A percentile compares a stretch with the other conserved stretches of the same genome.
phyloP scores from a whole-genome alignment of 2,888 invertebrate species.

The Neuroscelio doddi region DNA sequence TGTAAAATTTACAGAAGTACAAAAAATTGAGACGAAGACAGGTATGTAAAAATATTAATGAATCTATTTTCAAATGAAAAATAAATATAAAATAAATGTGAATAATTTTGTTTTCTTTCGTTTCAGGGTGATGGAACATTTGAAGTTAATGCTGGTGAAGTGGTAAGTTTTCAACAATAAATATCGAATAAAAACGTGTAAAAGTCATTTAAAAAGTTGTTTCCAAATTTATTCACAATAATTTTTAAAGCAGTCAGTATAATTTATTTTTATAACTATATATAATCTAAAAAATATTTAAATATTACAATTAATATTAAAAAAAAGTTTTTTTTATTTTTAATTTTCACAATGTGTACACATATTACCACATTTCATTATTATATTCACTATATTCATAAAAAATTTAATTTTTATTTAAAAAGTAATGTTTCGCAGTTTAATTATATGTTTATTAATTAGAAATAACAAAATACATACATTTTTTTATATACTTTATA shows the following conservation, averaged over 20 bases:
- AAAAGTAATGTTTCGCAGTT: too few relatives aligned
- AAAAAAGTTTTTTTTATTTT: too few relatives aligned
- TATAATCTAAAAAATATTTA: neutral
- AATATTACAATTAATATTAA: neutral
- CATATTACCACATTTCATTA: too few relatives aligned
- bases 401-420: too few relatives aligned
- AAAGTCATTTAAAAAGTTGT: too few relatives aligned
- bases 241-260: too few relatives aligned
- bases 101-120: slow-evolving; percentile 30
- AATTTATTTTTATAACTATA: neutral
- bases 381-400: too few relatives aligned
- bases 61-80: neutral
- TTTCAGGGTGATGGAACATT: slow-evolving; percentile 88
- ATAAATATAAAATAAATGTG: slow-evolving; percentile 17
- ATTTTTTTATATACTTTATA: too few relatives aligned
- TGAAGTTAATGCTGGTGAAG: slow-evolving; percentile 82
- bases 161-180: slow-evolving; percentile 75
- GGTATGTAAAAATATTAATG: slow-evolving; percentile 73
- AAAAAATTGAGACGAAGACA: slow-evolving; percentile 87
- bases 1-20: slow-evolving; percentile 79
- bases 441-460: too few relatives aligned
- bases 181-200: slow-evolving; percentile 2
- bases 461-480: too few relatives aligned
- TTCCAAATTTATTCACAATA: too few relatives aligned
- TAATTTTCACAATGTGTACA: too few relatives aligned